Evolutionary conservation across 2,888 invertebrate genomes (phyloP), one percentile per base, ranked within the genome.

Genomic region (Sturmia bella): DNA sequence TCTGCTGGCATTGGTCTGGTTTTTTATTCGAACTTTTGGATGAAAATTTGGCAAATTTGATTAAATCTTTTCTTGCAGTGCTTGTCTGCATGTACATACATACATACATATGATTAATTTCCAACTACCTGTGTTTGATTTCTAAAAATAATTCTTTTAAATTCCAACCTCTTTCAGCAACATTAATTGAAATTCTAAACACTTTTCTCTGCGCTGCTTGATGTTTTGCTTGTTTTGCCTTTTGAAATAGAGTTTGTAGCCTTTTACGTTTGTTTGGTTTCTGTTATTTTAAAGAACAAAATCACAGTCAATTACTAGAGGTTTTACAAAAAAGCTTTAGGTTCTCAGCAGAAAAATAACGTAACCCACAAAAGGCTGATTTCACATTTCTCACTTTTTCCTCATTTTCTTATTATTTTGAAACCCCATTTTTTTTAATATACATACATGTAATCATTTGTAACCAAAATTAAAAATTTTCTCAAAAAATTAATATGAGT

Each of bases 161-260:
- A 15, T n/a, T 27, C 15, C 5, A 75, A 75, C 12, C 12, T 15
- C n/a, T 63, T 74, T 41, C 37, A n/a, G 13, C 1, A 63, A 63
- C 74, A 80, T 19, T 57, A 69, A 80, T 80, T 80, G 57, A 80
- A 63, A 75, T 80, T 80, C 80, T 57, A 45, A 69, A 50, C 78
- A 73, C 43, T 59, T 50, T 41, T 75, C 41, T 43, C 1, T 63
- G 52, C n/a, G 27, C 27, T 61, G n/a, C 9, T 12, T 45, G 45
- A 21, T n/a, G 0, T 24, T 32, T 1, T 19, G 15, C n/a, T 3
- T 74, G 2, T 57, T n/a, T 21, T 45, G 7, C 9, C 45, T 4
- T 41, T 57, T 39, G 9, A 32, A 54, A 41, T 68, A 13, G 54
- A 24, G 17, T 15, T 41, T 64, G 50, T 64, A 39, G 19, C 48